phyloP scores from a whole-genome alignment of 2,113 vertebrate species.

The Cathartes aura region DNA sequence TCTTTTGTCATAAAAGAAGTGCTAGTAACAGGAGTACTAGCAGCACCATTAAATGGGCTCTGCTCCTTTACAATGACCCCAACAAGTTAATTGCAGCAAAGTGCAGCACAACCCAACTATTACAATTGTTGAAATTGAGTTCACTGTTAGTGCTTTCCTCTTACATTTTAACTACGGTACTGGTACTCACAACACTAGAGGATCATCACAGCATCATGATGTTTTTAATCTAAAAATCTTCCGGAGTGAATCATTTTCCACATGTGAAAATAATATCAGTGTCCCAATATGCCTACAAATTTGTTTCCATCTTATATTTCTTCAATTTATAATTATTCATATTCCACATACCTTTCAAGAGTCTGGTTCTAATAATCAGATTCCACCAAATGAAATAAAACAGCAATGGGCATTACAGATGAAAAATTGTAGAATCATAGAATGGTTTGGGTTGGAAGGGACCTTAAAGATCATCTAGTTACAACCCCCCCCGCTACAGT shows the following conservation, averaged over 20 bases:
- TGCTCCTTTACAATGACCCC: neutral
- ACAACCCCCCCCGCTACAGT: neutral
- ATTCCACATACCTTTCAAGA: neutral
- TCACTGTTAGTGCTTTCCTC: neutral
- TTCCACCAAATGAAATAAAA: neutral
- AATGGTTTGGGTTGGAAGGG: neutral
- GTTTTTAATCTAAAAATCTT: neutral
- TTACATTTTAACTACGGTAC: neutral
- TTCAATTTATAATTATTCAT: neutral
- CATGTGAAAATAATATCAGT: neutral
- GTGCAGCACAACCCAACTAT: neutral
- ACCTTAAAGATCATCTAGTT: neutral
- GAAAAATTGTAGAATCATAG: neutral
- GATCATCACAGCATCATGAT: neutral
- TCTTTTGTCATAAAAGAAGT: neutral
- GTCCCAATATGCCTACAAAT: neutral
- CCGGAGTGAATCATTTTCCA: neutral
- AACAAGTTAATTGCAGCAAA: neutral
- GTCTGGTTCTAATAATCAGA: neutral
- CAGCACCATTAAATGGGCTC: neutral
- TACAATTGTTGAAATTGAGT: neutral
- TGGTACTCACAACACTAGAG: neutral
- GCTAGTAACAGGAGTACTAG: neutral
- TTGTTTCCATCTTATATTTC: neutral
- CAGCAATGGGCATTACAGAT: neutral